phyloP scores from a whole-genome alignment of 2,797 vertebrate genomes.

The Esox masquinongy region DNA sequence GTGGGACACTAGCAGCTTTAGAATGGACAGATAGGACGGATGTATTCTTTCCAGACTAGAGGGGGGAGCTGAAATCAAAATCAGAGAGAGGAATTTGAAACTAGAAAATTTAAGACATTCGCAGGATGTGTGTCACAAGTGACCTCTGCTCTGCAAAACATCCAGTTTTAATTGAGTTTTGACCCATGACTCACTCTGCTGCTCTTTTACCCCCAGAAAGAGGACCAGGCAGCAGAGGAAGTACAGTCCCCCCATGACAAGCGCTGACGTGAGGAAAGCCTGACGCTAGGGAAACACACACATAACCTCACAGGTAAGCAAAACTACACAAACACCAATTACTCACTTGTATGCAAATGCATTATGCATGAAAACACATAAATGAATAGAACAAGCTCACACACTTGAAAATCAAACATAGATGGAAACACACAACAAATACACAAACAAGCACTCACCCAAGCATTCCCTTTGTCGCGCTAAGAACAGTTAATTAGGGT shows the following conservation, averaged over 20 bases:
- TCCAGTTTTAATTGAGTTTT: not conserved
- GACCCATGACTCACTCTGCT: conserved; percentile 51
- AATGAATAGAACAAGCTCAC: conserved; percentile 3
- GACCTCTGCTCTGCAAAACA: not conserved
- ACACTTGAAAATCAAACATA: not conserved
- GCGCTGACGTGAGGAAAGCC: conserved; percentile 66
- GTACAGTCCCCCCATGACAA: conserved; percentile 60
- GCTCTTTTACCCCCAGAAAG: conserved; percentile 71
- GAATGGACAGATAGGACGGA: conserved; percentile 54
- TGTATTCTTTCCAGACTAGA: conserved; percentile 31
- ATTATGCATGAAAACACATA: not conserved
- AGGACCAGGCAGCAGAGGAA: conserved; percentile 70
- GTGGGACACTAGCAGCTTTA: conserved; percentile 65
- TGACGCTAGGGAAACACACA: conserved; percentile 30
- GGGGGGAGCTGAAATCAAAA: conserved; percentile 40
- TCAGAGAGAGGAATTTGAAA: not conserved
- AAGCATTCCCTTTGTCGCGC: conserved; percentile 13
- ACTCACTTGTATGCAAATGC: not conserved
- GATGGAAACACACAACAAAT: no score
- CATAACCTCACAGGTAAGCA: conserved; percentile 15
- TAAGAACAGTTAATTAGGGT: conserved; percentile 41
- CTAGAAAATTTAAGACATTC: not conserved
- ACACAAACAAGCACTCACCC: conserved; percentile 22
- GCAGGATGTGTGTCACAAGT: not conserved
- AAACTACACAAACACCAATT: conserved; percentile 1